Percentiles rank a stretch among this genome's conserved stretches.
These are phyloP conservation scores for Catamblyrhynchus diadema DNA, from an alignment of 2,797 vertebrate genomes.

Conservation along the genomic window DNA sequence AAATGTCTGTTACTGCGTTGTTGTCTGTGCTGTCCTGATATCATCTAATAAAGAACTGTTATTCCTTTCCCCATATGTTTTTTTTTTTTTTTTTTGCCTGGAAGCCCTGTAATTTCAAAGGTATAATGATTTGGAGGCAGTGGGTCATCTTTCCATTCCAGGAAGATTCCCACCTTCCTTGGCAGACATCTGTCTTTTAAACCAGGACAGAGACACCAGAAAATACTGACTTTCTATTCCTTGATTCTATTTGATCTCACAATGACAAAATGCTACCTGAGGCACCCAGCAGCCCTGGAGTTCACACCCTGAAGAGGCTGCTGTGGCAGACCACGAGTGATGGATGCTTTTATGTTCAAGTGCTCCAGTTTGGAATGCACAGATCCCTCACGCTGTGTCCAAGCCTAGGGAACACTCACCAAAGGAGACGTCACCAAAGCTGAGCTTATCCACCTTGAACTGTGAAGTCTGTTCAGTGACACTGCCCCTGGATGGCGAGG, in stretches of 20 bases:
- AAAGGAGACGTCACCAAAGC: conserved; percentile 85
- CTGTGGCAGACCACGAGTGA: background rate
- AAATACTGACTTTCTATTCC: background rate
- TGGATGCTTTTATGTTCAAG: background rate
- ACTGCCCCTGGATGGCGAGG: conserved; percentile 77
- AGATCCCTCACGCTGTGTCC: background rate
- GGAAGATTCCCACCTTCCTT: too few species aligned
- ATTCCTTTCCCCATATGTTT: too few species aligned
- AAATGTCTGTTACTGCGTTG: too few species aligned
- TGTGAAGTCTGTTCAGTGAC: conserved; percentile 84
- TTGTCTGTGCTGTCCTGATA: too few species aligned
- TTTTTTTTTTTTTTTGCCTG: too few species aligned
- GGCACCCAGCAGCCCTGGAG: background rate
- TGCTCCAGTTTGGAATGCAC: fast-evolving
- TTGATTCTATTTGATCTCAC: background rate
- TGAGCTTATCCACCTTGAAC: conserved; percentile 73
- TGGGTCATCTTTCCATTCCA: too few species aligned
- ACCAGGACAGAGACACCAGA: background rate
- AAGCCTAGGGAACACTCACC: conserved; percentile 75
- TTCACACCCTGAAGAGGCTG: background rate
- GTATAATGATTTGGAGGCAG: too few species aligned
- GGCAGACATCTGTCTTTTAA: background rate
- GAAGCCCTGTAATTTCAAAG: too few species aligned
- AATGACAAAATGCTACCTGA: background rate
- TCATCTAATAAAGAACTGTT: too few species aligned